phyloP scores from a whole-genome alignment of 2,113 vertebrate species.

The Gasterosteus nipponicus region DNA sequence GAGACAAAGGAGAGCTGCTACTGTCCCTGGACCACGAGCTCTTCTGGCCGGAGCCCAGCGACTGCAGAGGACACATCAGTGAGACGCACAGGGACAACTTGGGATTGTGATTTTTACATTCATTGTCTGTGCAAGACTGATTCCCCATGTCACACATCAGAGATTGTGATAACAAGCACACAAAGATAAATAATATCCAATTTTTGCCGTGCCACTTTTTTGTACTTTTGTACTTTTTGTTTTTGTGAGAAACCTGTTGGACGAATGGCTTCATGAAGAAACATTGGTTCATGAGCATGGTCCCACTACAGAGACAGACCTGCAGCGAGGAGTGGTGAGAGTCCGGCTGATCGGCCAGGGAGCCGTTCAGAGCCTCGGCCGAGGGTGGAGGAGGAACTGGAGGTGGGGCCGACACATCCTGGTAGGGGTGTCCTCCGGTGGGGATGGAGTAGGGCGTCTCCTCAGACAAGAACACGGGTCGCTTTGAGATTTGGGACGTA shows the following conservation, averaged over 20 bases:
- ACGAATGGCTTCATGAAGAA: background rate
- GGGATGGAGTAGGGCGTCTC: slow-evolving; percentile 96
- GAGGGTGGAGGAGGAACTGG: slow-evolving; percentile 91
- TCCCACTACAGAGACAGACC: slow-evolving; percentile 68
- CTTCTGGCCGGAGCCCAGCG: slow-evolving; percentile 84
- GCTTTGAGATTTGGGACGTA: slow-evolving; percentile 95
- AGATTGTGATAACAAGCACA: background rate
- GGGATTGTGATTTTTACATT: background rate
- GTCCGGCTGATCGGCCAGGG: slow-evolving; percentile 84
- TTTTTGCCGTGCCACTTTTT: background rate
- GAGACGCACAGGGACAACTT: background rate
- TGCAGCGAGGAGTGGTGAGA: slow-evolving; percentile 86
- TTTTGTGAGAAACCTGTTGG: background rate
- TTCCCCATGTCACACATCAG: background rate
- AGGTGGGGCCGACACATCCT: slow-evolving; percentile 87
- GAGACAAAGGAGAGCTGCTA: slow-evolving; percentile 81
- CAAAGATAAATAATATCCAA: background rate
- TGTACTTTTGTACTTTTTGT: background rate
- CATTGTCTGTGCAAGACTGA: background rate
- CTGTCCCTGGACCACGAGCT: slow-evolving; percentile 84
- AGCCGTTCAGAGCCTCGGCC: slow-evolving; percentile 91
- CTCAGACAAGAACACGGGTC: slow-evolving; percentile 90
- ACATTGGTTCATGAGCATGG: background rate
- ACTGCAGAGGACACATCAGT: slow-evolving; percentile 73
- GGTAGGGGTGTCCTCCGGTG: slow-evolving; percentile 88